A percentile compares a stretch with the other conserved stretches of the same genome.
Conservation (phyloP, 2,113 vertebrate species). For the Pelecanoides urinatrix region DNA sequence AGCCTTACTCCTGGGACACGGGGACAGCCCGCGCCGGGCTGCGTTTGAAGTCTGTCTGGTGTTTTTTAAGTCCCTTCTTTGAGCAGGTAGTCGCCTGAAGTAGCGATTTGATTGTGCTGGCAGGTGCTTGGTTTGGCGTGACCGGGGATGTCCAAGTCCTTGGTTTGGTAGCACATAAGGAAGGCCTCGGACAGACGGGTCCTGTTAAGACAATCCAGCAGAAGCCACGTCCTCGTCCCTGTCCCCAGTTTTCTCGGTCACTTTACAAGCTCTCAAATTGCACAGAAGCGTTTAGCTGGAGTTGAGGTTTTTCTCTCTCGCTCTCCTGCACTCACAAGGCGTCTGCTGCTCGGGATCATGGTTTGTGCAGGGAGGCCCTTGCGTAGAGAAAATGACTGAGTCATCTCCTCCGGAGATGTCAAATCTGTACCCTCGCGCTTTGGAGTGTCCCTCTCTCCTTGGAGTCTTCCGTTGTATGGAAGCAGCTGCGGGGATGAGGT, state of each 20-base stretch:
- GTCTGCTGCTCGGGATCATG: background rate
- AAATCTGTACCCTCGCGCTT: background rate
- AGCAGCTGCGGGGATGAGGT: background rate
- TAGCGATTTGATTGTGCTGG: background rate
- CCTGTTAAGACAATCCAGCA: background rate
- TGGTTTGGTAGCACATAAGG: background rate
- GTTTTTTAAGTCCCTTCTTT: background rate
- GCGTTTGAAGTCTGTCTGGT: background rate
- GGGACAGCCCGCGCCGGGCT: background rate
- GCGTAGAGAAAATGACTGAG: background rate
- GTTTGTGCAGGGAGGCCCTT: background rate
- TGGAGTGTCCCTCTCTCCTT: background rate
- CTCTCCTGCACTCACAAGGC: background rate
- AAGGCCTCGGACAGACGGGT: background rate
- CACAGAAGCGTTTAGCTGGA: background rate
- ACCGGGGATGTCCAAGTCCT: background rate
- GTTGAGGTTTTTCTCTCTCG: background rate
- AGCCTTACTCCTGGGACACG: background rate
- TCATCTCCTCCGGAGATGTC: background rate
- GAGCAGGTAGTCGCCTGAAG: background rate
- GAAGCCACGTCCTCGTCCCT: fast-evolving
- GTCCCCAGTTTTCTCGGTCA: background rate
- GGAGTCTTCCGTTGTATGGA: background rate
- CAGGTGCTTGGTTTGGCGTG: background rate
- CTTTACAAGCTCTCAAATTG: background rate